phyloP scores from a whole-genome alignment of 2,797 vertebrate species.

The Margarornis squamiger region DNA sequence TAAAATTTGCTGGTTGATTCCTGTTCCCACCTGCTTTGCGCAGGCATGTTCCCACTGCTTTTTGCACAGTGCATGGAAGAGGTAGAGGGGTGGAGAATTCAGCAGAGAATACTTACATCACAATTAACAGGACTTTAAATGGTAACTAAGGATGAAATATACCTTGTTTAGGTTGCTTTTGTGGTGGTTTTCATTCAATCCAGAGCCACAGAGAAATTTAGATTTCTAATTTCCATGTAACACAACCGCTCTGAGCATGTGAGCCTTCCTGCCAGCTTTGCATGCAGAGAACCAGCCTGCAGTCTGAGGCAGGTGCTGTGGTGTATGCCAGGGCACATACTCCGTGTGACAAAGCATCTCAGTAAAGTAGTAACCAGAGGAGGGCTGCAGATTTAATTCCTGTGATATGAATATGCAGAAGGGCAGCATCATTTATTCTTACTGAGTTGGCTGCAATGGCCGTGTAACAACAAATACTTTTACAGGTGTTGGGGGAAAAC shows the following conservation, averaged over 20 bases:
- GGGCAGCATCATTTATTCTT: not conserved
- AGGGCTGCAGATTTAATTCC: not conserved
- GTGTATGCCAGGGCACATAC: not conserved
- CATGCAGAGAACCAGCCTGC: not conserved
- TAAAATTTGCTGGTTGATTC: not conserved
- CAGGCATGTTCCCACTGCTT: not conserved
- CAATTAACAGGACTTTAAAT: not conserved
- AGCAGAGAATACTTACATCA: not conserved
- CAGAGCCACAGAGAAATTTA: not conserved
- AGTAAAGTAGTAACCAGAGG: not conserved
- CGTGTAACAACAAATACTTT: not conserved
- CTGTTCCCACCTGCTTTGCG: not conserved
- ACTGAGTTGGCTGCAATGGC: not conserved
- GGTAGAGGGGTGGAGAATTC: not conserved
- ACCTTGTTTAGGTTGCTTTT: not conserved
- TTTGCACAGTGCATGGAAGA: not conserved
- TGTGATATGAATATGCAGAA: not conserved
- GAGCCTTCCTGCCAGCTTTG: not conserved
- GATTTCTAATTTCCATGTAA: not conserved
- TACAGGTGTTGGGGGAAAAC: not conserved
- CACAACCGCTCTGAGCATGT: not conserved
- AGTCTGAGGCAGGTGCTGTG: not conserved
- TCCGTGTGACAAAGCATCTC: not conserved
- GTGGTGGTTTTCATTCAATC: not conserved
- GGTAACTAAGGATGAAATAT: not conserved